phyloP scores from a whole-genome alignment of 1,140 invertebrate genomes.

The Mizuhopecten yessoensis region DNA sequence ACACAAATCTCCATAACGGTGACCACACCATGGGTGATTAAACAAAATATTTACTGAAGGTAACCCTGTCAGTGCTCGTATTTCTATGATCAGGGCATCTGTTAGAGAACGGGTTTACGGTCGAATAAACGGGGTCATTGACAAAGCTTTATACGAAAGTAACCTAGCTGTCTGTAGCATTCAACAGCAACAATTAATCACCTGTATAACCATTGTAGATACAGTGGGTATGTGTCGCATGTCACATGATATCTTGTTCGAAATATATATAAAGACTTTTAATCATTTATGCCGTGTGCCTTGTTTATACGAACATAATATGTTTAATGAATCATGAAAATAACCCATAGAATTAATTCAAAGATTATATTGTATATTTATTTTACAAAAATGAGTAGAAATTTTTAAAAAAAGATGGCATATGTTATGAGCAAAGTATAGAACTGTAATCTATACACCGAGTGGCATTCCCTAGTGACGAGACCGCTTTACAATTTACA shows the following conservation, averaged over 20 bases:
- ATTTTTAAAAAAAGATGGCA: background rate
- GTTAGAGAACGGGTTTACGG: background rate
- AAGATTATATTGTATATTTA: background rate
- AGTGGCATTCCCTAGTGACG: background rate
- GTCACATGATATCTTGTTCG: background rate
- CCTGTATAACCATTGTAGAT: background rate
- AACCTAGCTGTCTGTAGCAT: background rate
- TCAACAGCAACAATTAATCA: background rate
- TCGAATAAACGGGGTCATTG: background rate
- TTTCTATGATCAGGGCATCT: background rate
- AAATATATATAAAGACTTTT: background rate
- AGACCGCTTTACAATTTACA: background rate
- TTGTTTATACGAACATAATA: background rate
- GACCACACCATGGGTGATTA: background rate
- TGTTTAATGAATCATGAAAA: conserved; percentile 1
- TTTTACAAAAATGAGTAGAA: background rate
- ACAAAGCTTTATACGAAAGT: background rate
- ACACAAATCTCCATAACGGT: background rate
- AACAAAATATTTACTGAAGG: background rate
- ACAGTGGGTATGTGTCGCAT: background rate
- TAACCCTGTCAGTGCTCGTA: background rate
- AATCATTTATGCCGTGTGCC: background rate
- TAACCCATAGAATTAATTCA: background rate
- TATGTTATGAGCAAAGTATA: background rate
- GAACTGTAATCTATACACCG: background rate